Evolutionary conservation across 2,113 vertebrate genomes (phyloP).

Genomic region (Desmodus rotundus): DNA sequence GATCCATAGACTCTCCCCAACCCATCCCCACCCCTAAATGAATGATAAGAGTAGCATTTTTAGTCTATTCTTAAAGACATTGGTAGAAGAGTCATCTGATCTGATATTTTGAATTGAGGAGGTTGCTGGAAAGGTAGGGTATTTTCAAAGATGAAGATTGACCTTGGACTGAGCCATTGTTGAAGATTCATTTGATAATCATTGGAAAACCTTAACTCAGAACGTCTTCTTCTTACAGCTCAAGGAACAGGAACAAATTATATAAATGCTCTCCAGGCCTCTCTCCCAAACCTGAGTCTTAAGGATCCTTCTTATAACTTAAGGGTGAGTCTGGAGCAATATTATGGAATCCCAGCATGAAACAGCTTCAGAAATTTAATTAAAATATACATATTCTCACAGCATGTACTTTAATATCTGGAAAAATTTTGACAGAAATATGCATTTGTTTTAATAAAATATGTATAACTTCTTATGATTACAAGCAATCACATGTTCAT

Average conservation of each 20-base stretch:
- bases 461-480: background rate
- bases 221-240: constrained; percentile 72
- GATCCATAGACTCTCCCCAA: background rate
- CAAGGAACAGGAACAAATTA: constrained; percentile 50
- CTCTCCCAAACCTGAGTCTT: constrained; percentile 73
- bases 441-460: background rate
- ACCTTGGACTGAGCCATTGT: background rate
- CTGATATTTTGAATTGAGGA: background rate
- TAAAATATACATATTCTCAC: background rate
- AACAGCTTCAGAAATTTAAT: background rate
- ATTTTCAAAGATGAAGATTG: constrained; percentile 12
- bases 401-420: background rate
- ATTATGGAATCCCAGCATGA: constrained; percentile 6
- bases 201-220: constrained; percentile 1
- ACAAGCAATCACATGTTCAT: background rate
- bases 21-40: background rate
- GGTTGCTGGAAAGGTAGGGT: background rate
- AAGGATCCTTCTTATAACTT: constrained; percentile 67
- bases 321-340: constrained; percentile 77
- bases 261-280: constrained; percentile 69
- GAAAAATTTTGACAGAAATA: background rate
- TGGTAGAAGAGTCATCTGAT: background rate
- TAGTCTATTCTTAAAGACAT: background rate
- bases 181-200: background rate
- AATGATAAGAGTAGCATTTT: background rate